A percentile compares a stretch with the other conserved stretches of the same genome.
Evolutionary conservation across 2,113 vertebrate species (phyloP).

Genomic region (Dermatemys mawii): DNA sequence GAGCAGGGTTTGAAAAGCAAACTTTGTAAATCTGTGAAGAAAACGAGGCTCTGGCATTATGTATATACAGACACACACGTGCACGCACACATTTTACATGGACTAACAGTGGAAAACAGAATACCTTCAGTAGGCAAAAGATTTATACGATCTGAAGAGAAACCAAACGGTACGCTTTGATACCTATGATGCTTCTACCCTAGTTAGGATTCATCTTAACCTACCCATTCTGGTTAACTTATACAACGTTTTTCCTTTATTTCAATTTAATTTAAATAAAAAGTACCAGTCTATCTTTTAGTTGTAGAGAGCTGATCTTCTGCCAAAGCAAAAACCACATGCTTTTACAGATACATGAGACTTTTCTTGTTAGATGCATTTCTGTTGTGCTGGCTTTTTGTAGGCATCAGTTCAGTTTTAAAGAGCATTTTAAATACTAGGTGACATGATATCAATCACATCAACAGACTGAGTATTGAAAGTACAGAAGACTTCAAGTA

Average conservation of each 20-base stretch:
- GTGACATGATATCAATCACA: neutral
- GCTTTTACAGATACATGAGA: neutral
- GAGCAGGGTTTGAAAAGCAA: neutral
- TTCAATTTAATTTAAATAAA: neutral
- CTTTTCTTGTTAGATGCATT: neutral
- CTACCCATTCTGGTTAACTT: neutral
- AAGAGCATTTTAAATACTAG: rapidly evolving
- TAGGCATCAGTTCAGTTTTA: rapidly evolving
- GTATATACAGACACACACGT: rapidly evolving
- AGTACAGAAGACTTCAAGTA: neutral
- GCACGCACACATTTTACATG: rapidly evolving
- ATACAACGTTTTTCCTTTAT: neutral
- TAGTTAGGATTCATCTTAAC: neutral
- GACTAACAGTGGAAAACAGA: rapidly evolving
- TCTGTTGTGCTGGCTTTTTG: neutral
- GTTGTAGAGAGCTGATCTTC: neutral
- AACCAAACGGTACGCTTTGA: rapidly evolving
- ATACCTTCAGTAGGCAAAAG: neutral
- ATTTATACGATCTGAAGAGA: too few relatives aligned
- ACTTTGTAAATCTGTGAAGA: neutral
- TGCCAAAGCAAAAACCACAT: neutral
- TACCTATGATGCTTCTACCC: rapidly evolving
- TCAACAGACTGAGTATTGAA: neutral
- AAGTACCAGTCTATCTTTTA: neutral
- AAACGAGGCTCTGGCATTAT: neutral